Evolutionary conservation across 2,888 invertebrate genomes (phyloP).

Genomic region (Caenorhabditis sp.): DNA sequence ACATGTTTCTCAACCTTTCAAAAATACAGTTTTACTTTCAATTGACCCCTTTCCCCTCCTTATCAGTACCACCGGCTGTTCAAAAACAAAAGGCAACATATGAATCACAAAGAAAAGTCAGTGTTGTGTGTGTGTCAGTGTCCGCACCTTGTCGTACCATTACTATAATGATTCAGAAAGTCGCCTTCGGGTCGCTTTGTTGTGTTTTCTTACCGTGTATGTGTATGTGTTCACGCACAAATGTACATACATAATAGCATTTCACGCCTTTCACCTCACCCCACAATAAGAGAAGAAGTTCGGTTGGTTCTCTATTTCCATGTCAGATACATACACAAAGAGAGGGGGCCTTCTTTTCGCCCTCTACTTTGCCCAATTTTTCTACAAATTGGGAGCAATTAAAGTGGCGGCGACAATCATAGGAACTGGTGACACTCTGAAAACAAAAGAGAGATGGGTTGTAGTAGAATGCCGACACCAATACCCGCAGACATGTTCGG

Average conservation of each 20-base stretch:
- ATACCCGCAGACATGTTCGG: background rate
- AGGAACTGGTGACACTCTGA: background rate
- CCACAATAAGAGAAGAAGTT: background rate
- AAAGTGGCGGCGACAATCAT: constrained; percentile 15
- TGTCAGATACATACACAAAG: background rate
- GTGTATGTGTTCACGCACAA: constrained; percentile 18
- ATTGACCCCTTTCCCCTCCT: no score
- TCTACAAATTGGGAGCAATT: constrained; percentile 53
- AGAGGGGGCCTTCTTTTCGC: background rate
- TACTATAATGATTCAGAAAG: constrained; percentile 25
- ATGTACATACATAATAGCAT: constrained; percentile 4
- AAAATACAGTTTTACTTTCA: no score
- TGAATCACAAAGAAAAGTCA: background rate
- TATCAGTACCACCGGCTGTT: no score
- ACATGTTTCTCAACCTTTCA: no score
- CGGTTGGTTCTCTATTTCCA: background rate
- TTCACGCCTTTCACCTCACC: background rate
- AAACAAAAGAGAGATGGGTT: constrained; percentile 6
- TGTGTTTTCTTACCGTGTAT: background rate
- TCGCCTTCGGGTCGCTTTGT: background rate
- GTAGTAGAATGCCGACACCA: background rate
- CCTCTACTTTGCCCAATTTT: background rate
- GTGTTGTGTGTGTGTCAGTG: background rate
- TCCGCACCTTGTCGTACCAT: background rate
- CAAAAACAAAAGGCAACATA: background rate